These are phyloP conservation scores for Drosophila nebulosa DNA, from an alignment of 1,140 invertebrate genomes.

Conservation along the genomic window DNA sequence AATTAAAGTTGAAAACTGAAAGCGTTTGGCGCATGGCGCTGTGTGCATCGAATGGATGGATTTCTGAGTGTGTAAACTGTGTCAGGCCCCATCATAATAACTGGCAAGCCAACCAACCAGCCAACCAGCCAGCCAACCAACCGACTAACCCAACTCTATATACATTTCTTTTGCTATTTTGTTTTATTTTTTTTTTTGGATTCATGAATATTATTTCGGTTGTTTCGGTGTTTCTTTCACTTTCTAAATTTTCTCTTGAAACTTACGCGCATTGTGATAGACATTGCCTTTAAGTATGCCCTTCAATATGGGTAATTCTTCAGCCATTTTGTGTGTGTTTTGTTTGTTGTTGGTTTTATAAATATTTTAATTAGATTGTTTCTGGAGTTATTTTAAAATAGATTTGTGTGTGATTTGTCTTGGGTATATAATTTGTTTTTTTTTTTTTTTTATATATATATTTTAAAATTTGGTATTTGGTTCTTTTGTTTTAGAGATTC, in stretches of 20 bases:
- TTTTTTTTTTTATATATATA: slow-evolving; percentile 16
- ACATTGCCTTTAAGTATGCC: slow-evolving; percentile 93
- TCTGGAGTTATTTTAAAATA: not conserved
- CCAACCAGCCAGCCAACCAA: no score
- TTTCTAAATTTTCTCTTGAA: slow-evolving; percentile 34
- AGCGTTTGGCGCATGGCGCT: no score
- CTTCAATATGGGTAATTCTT: slow-evolving; percentile 93
- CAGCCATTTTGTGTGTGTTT: slow-evolving; percentile 84
- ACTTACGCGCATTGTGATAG: slow-evolving; percentile 95
- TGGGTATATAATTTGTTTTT: slow-evolving; percentile 17
- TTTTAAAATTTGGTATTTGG: not conserved
- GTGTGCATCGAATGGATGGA: no score
- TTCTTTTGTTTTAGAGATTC: not conserved
- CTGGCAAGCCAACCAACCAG: no score
- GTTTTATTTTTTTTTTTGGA: slow-evolving; percentile 3
- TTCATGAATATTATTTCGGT: no score
- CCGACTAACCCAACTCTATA: slow-evolving; percentile 15
- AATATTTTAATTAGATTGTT: slow-evolving; percentile 5
- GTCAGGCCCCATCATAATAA: not conserved
- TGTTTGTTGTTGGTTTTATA: slow-evolving; percentile 19
- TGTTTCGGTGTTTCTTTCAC: not conserved
- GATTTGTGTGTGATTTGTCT: not conserved
- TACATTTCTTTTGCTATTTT: slow-evolving; percentile 11
- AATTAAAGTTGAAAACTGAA: slow-evolving; percentile 49
- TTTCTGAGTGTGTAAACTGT: not conserved